These are phyloP conservation scores for Teinopalpus imperialis DNA, from an alignment of 2,888 invertebrate species.

Conservation along the genomic window DNA sequence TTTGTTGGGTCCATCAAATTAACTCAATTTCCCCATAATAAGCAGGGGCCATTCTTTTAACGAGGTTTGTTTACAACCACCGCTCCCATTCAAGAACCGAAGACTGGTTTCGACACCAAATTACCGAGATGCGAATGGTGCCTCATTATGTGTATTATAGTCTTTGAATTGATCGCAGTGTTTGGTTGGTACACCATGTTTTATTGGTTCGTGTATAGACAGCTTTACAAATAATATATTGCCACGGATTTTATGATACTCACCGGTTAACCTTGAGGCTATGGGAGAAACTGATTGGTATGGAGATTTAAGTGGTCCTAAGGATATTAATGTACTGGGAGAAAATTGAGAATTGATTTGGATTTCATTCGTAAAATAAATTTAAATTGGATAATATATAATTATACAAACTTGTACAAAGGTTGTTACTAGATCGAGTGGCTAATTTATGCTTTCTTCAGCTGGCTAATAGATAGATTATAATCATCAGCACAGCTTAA, in stretches of 20 bases:
- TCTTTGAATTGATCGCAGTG: slow-evolving; percentile 14
- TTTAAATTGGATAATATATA: too few species aligned
- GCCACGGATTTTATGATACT: slow-evolving; percentile 3
- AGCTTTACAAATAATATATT: slow-evolving; percentile 21
- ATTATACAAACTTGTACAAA: too few species aligned
- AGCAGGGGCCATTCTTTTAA: neutral
- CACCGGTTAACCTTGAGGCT: neutral
- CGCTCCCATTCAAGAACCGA: slow-evolving; percentile 4
- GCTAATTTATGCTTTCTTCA: too few species aligned
- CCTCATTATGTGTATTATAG: slow-evolving; percentile 25
- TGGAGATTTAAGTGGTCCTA: neutral
- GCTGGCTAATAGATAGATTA: too few species aligned
- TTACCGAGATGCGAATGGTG: slow-evolving; percentile 15
- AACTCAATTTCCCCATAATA: slow-evolving; percentile 14
- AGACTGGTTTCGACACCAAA: slow-evolving; percentile 11
- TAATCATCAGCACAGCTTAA: too few species aligned
- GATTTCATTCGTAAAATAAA: too few species aligned
- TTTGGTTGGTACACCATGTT: slow-evolving; percentile 12
- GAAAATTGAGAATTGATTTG: too few species aligned
- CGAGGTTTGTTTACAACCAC: slow-evolving; percentile 12
- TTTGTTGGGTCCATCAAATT: slow-evolving; percentile 10
- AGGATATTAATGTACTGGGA: neutral
- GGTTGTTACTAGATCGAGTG: too few species aligned
- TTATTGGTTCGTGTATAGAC: slow-evolving; percentile 14
- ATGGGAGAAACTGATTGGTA: slow-evolving; percentile 7